Evolutionary conservation across 2,797 vertebrate species (phyloP).

Genomic region (Melanotaenia boesemani): DNA sequence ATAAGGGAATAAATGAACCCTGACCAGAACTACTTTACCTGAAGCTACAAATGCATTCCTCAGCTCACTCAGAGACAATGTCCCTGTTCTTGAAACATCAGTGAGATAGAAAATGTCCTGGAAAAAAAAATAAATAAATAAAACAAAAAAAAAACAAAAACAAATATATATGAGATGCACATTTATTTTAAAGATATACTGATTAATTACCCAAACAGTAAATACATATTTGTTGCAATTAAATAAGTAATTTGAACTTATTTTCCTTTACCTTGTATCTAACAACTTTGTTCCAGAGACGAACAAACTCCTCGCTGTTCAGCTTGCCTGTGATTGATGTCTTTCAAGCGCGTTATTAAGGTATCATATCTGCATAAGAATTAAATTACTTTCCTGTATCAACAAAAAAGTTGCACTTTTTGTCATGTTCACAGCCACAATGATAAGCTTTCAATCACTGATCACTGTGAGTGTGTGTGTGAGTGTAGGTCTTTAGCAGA

Average conservation of each 20-base stretch:
- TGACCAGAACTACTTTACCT: constrained; percentile 51
- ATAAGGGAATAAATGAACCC: not conserved
- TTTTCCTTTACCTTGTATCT: constrained; percentile 65
- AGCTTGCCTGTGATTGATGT: constrained; percentile 75
- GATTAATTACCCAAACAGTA: too few species aligned
- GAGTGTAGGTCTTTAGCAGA: too few species aligned
- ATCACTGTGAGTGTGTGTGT: too few species aligned
- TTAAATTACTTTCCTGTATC: not conserved
- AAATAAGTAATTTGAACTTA: not conserved
- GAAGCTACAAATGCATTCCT: constrained; percentile 61
- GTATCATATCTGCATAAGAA: not conserved
- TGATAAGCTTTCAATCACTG: too few species aligned
- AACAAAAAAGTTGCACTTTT: not conserved
- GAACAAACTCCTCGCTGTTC: constrained; percentile 64
- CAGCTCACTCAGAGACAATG: constrained; percentile 70
- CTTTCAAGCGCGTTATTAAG: constrained; percentile 60
- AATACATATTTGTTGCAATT: too few species aligned
- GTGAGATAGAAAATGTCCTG: constrained; percentile 72
- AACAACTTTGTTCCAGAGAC: constrained; percentile 68
- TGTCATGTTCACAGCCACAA: too few species aligned
- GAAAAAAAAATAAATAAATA: too few species aligned
- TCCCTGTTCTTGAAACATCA: constrained; percentile 69
- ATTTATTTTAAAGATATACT: not conserved
- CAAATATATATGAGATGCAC: not conserved
- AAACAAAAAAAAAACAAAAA: too few species aligned